Evolutionary conservation across 2,888 invertebrate species (phyloP), one percentile per base, ranked within the genome.

Genomic region (Malacosoma neustria): DNA sequence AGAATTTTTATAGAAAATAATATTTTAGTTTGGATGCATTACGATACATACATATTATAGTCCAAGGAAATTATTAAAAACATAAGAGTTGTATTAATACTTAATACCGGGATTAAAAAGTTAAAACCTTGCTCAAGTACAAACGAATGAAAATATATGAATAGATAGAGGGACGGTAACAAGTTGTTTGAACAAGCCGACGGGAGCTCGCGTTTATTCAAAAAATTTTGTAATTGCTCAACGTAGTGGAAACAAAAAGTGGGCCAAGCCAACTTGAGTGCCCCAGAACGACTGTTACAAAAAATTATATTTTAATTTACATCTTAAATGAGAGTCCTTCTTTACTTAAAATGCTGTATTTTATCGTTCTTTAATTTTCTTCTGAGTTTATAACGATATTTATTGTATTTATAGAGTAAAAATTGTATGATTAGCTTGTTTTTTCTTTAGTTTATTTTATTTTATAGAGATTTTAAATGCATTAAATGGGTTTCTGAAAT

Each of bases 161-260:
- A 22, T 36, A 36, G 32, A 43, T 40, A 45, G 43, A 40, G 45
- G 41, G 38, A 33, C 38, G 54, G 45, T 57, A 57, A 61, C 60
- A 60, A 65, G 57, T 57, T 58, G 55, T 67, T 70, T 61, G 54
- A 61, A 59, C 54, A 57, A 58, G 45, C 53, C 41, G 42, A 38
- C 41, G 47, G 46, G 45, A 39, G 46, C 35, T 34, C 46, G 49
- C 49, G 55, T 46, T 51, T 47, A 46, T 44, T 55, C 65, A 61
- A 54, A 59, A 59, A 57, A 64, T 59, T 61, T 57, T 61, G 61
- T 68, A 69, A 68, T 70, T 69, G 68, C 51, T 49, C 49, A 49
- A 50, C 56, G 43, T 50, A 49, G 39, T 45, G 52, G 54, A 55
- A 57, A 54, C 52, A 53, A 64, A 62, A 65, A 22, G 59, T 49